Base-by-base conservation (phyloP, 2,888 invertebrate genomes). In the Amblyjoppa proteus region DNA sequence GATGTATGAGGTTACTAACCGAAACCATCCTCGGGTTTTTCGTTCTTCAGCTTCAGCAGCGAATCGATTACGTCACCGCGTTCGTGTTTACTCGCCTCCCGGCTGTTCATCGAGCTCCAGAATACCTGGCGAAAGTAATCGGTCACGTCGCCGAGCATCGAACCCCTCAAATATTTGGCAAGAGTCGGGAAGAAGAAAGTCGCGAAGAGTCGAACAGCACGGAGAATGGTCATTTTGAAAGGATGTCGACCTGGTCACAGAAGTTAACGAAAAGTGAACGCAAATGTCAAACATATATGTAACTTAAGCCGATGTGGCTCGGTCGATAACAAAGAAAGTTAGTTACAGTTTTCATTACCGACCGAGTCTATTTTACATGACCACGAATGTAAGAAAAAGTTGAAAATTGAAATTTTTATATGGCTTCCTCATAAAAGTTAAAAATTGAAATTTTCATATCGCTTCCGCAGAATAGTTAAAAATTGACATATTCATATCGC, bases 61-160 rank as follows among this genome's bases (percentile, higher is more conserved):
- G 88, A 87, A 80, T 93, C 93, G 0, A 93, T 91, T 3, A 92
- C 20, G 25, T 93, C 93, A 0, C 91, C 92, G n/a, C 92, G 89
- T 77, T 91, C 91, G 0, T 31, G 51, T 13, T 90, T 89, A 0
- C 87, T 87, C 9, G 81, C 45, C 31, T 91, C 90, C 25, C 93
- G 88, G 0, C 66, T 81, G 25, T 93, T 84, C 89, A 93, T 87
- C 1, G 92, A 92, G 5, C 87, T 84, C 91, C 91, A 91, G 68
- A 93, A 93, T n/a, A 93, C 69, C 31, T 85, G 84, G 1, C 91
- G 89, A n/a, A 93, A 92, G 56, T 89, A 93, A 13, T 88, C 53
- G 0, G 86, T 89, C 1, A 86, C 51, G 0, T 76, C 3, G 2
- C 89, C 91, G 2, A 93, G 76, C 53, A 92, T 74, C 7, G 81